These are phyloP conservation scores for Drosophila ironensis DNA, from an alignment of 1,140 invertebrate species.

Conservation along the genomic window DNA sequence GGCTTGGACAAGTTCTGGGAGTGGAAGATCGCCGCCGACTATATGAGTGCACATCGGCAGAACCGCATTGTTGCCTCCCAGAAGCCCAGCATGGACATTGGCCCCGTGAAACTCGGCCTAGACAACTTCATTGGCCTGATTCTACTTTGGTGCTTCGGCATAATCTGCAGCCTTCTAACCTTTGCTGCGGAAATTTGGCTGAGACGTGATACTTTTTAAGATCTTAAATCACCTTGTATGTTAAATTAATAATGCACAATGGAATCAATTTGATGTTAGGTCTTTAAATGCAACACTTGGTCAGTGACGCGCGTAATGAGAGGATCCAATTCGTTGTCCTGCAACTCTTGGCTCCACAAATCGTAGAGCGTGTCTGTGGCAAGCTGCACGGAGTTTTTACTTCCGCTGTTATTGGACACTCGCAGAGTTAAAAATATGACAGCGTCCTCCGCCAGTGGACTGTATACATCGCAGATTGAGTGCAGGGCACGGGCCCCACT, in stretches of 20 bases:
- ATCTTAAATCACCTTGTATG: no score
- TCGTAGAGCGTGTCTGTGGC: slow-evolving; percentile 43
- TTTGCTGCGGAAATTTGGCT: slow-evolving; percentile 54
- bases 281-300: slow-evolving; percentile 39
- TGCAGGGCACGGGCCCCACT: slow-evolving; percentile 64
- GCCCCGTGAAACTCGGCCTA: slow-evolving; percentile 63
- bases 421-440: slow-evolving; percentile 69
- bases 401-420: neutral
- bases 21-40: slow-evolving; percentile 63
- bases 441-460: slow-evolving; percentile 54
- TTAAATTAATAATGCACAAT: neutral
- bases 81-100: slow-evolving; percentile 46
- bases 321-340: slow-evolving; percentile 56
- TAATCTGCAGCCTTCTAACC: slow-evolving; percentile 53
- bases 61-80: slow-evolving; percentile 62
- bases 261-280: neutral
- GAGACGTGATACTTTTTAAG: neutral
- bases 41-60: slow-evolving; percentile 62
- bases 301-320: slow-evolving; percentile 71
- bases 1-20: slow-evolving; percentile 75
- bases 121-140: slow-evolving; percentile 66
- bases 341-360: slow-evolving; percentile 53
- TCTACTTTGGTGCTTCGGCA: slow-evolving; percentile 63
- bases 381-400: slow-evolving; percentile 10
- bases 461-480: slow-evolving; percentile 67